Conservation (phyloP, 2,888 invertebrate genomes). For the Lepeophtheirus nordmannii region DNA sequence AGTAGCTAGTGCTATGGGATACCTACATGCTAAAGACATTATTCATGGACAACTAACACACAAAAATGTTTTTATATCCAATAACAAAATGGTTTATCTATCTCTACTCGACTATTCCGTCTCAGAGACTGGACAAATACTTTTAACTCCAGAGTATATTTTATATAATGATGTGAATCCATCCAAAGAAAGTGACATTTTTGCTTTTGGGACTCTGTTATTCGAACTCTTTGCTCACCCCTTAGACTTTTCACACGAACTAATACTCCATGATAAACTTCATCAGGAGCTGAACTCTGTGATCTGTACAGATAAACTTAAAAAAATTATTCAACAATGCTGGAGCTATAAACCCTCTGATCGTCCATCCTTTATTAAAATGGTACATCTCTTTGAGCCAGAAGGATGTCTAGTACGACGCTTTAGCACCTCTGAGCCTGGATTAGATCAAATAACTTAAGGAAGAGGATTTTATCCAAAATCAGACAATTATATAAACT, state of each 20-base stretch:
- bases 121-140: not conserved
- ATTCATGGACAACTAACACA: conserved; percentile 35
- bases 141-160: not conserved
- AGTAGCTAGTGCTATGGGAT: conserved; percentile 35
- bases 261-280: not conserved
- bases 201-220: conserved; percentile 20
- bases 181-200: conserved; percentile 13
- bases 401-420: conserved; percentile 27
- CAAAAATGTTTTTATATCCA: conserved; percentile 36
- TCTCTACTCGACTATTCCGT: conserved; percentile 35
- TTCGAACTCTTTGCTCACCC: conserved; percentile 9
- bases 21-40: conserved; percentile 38
- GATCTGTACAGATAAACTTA: conserved; percentile 12
- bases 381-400: conserved; percentile 26
- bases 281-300: not conserved
- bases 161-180: not conserved
- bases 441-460: conserved; percentile 18
- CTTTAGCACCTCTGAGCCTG: conserved; percentile 28
- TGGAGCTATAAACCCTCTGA: conserved; percentile 26
- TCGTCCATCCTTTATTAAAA: conserved; percentile 27
- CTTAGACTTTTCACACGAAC: not conserved
- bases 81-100: conserved; percentile 33
- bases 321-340: conserved; percentile 27
- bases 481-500: too few species aligned
- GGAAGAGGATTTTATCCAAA: not conserved